A percentile compares a stretch with the other conserved stretches of the same genome.
Conservation (phyloP, 2,113 vertebrate species). For the Lagenorhynchus albirostris region DNA sequence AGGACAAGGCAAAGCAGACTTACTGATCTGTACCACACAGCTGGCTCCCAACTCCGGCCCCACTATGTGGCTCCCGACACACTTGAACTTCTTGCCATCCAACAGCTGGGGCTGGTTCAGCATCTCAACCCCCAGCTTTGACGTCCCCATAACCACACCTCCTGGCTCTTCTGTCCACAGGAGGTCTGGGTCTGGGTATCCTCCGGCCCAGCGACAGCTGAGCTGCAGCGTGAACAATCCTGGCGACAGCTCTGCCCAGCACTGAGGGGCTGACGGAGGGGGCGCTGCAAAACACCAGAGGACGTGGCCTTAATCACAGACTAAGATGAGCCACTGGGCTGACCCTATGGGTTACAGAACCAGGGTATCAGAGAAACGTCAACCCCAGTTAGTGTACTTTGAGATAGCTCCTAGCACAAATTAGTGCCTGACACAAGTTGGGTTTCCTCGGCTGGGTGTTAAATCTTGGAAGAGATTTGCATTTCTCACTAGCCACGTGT, state of each 20-base stretch:
- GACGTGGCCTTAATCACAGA: not conserved
- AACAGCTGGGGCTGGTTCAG: constrained; percentile 84
- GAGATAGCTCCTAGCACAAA: not conserved
- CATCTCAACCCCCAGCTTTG: constrained; percentile 66
- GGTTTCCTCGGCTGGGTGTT: not conserved
- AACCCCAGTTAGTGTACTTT: fast-evolving
- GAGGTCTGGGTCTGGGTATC: constrained; percentile 87
- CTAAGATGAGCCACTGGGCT: fast-evolving
- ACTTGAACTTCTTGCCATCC: constrained; percentile 84
- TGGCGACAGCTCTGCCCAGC: constrained; percentile 72
- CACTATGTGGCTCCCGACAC: constrained; percentile 79
- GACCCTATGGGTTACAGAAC: not conserved
- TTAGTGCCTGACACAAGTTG: not conserved
- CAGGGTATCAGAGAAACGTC: not conserved
- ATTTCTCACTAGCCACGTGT: not conserved
- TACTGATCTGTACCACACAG: constrained; percentile 89
- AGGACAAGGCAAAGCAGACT: constrained; percentile 70
- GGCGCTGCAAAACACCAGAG: constrained; percentile 78
- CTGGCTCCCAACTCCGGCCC: constrained; percentile 34
- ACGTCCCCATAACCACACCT: constrained; percentile 67
- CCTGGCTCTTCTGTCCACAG: constrained; percentile 82
- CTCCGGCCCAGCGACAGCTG: constrained; percentile 88
- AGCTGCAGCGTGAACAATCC: constrained; percentile 77
- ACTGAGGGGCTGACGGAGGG: constrained; percentile 80
- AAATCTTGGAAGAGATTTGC: not conserved